Evolutionary conservation across 2,888 invertebrate species (phyloP).

Genomic region (Coleophora flavipennella): DNA sequence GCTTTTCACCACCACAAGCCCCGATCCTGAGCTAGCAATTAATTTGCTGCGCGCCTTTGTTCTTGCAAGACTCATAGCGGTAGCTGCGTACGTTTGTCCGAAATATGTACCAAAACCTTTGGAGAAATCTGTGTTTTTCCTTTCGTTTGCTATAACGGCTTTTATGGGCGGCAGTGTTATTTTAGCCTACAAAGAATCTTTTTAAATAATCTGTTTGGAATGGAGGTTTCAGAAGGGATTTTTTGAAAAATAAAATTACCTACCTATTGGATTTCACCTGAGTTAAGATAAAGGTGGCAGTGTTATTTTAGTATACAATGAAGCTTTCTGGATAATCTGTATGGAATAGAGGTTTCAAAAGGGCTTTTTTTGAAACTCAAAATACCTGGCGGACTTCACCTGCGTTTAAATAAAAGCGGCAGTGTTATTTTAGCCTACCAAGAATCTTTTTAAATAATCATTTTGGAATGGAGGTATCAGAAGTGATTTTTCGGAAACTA

Average conservation of each 20-base stretch:
- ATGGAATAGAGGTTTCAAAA: too few species aligned
- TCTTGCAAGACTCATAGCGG: slow-evolving; percentile 26
- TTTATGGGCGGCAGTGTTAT: slow-evolving; percentile 36
- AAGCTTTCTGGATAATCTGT: too few species aligned
- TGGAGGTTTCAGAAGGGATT: too few species aligned
- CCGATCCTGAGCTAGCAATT: slow-evolving; percentile 23
- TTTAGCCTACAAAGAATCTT: slow-evolving; percentile 24
- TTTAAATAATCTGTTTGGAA: slow-evolving; percentile 9
- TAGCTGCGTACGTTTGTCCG: slow-evolving; percentile 23
- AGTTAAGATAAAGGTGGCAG: too few species aligned
- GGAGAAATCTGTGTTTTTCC: slow-evolving; percentile 27
- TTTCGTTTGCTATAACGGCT: slow-evolving; percentile 31
- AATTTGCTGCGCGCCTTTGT: slow-evolving; percentile 27
- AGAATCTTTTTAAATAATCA: slow-evolving; percentile 14
- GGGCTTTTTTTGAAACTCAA: too few species aligned
- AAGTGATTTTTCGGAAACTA: too few species aligned
- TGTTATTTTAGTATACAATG: too few species aligned
- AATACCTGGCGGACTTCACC: too few species aligned
- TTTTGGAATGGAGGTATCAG: not conserved
- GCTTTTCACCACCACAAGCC: slow-evolving; percentile 35
- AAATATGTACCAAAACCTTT: slow-evolving; percentile 20
- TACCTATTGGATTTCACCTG: too few species aligned
- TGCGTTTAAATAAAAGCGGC: too few species aligned
- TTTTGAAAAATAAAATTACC: too few species aligned
- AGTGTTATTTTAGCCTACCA: slow-evolving; percentile 32